Evolutionary conservation across 2,888 invertebrate species (phyloP), one percentile per base, ranked within the genome.

Genomic region (Apocheima hispidaria): DNA sequence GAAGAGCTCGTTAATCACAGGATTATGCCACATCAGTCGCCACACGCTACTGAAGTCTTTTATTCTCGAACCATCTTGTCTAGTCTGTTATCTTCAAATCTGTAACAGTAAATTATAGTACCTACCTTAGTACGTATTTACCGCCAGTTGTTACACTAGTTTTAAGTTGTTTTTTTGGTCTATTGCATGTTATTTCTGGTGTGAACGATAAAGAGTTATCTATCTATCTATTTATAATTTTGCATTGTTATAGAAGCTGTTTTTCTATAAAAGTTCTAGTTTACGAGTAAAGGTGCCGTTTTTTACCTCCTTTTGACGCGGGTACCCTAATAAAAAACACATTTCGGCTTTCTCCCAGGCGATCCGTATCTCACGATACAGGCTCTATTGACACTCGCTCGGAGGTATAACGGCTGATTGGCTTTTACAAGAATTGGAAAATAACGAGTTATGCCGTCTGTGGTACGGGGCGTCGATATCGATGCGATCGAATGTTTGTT

Each of bases 401-500:
- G 71, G 78, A 77, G 74, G 69, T 74, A 79, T 81, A 80, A 72
- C 76, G 77, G 79, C 74, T 82, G 87, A 87, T 87, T 86, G 86
- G 83, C 84, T 86, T 84, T 87, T 80, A 85, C 79, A 84, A 84
- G 83, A 84, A 84, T 85, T 82, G 83, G 79, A 74, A 79, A 80
- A 81, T 84, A 84, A 84, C 80, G 77, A 72, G 75, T 66, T 66
- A 69, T 71, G 46, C 26, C 41, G 20, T 28, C 48, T 50, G 43
- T 49, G 33, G 28, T 26, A 30, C 6, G 43, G 56, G 7, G 21
- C 36, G 46, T 46, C 58, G 51, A 52, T 58, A 46, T 44, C 35
- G 12, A 10, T 2, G 46, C 44, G 9, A 44, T 26, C 20, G 20
- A 40, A 49, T 38, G 23, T 49, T 48, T 35, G 43, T 28, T 53